Evolutionary conservation across 2,797 vertebrate species (phyloP).

Genomic region (Manis pentadactyla): DNA sequence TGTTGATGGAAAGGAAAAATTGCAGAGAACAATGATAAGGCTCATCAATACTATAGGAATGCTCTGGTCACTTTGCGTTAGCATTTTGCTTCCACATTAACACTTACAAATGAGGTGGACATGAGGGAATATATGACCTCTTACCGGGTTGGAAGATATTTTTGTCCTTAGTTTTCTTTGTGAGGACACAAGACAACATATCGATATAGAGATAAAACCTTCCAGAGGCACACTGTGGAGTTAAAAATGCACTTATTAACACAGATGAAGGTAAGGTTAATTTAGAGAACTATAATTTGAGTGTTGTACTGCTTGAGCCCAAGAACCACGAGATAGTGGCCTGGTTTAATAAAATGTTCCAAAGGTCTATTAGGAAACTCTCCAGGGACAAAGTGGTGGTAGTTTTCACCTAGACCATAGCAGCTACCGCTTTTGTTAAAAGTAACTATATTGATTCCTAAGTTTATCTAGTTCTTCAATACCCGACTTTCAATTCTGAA

Average conservation of each 20-base stretch:
- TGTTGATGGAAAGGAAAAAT: slow-evolving; percentile 16
- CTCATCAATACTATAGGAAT: not conserved
- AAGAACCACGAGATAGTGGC: not conserved
- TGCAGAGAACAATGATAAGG: not conserved
- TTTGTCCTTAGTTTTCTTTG: slow-evolving; percentile 15
- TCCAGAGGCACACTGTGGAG: not conserved
- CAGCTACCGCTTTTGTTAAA: slow-evolving; percentile 21
- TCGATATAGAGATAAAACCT: not conserved
- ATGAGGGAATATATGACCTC: not conserved
- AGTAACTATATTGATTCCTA: slow-evolving; percentile 10
- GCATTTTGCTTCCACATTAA: slow-evolving; percentile 3
- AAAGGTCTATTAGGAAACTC: not conserved
- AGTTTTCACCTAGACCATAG: slow-evolving; percentile 3
- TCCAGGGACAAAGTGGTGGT: not conserved
- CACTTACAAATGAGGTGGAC: not conserved
- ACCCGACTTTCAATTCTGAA: not conserved
- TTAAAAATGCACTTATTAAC: slow-evolving; percentile 24
- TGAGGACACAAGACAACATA: not conserved
- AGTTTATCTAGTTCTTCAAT: not conserved
- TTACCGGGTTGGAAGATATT: not conserved
- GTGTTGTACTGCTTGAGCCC: not conserved
- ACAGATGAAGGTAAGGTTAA: not conserved
- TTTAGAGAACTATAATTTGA: slow-evolving; percentile 27
- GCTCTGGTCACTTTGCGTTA: not conserved
- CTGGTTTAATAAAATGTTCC: slow-evolving; percentile 39